A percentile compares a stretch with the other conserved stretches of the same genome.
Evolutionary conservation across 2,113 vertebrate species (phyloP).

Genomic region (Catagonus wagneri): DNA sequence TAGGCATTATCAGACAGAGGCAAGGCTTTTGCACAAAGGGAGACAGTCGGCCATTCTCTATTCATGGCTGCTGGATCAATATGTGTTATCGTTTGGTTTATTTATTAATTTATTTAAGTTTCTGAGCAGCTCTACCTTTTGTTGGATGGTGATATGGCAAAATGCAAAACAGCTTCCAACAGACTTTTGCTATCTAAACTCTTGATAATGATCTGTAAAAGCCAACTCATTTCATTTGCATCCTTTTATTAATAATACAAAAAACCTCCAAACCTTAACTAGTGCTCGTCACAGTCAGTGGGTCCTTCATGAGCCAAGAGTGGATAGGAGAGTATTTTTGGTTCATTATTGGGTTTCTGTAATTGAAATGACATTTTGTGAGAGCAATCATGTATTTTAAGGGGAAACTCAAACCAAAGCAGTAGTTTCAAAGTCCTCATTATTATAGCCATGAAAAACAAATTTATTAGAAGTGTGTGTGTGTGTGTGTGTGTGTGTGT

Average conservation of each 20-base stretch:
- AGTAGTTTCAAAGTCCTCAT: constrained; percentile 42
- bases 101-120: constrained; percentile 73
- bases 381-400: constrained; percentile 63
- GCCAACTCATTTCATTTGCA: constrained; percentile 61
- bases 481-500: neutral
- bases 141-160: constrained; percentile 37
- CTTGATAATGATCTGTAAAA: constrained; percentile 66
- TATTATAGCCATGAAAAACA: constrained; percentile 16
- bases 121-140: constrained; percentile 61
- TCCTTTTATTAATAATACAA: constrained; percentile 72
- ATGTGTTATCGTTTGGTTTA: constrained; percentile 44
- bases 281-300: constrained; percentile 66
- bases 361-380: constrained; percentile 77
- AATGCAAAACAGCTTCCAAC: constrained; percentile 60
- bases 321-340: constrained; percentile 28
- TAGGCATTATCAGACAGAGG: neutral
- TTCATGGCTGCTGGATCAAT: constrained; percentile 48
- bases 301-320: constrained; percentile 55
- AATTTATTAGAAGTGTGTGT: neutral
- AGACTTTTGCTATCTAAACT: constrained; percentile 49
- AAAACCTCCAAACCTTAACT: constrained; percentile 20
- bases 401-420: constrained; percentile 47
- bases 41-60: neutral
- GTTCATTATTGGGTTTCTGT: constrained; percentile 74
- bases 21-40: neutral